Percentiles rank a stretch among this genome's conserved stretches.
Evolutionary conservation across 2,888 invertebrate species (phyloP).

Genomic region (Rhaphigaster nebulosa): DNA sequence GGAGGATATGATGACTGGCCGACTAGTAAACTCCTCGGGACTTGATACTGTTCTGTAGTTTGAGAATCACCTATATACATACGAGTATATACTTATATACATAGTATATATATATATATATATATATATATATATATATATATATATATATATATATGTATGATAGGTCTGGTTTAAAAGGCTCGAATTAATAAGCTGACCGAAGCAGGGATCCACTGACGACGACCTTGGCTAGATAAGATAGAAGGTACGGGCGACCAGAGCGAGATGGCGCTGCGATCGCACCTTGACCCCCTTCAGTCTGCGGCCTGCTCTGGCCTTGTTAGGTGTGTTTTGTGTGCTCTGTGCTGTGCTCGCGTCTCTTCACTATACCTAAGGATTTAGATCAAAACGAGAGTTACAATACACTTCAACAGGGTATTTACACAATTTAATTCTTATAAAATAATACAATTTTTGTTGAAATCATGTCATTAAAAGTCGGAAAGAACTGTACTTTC

Average conservation of each 20-base stretch:
- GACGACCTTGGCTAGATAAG: conserved; percentile 44
- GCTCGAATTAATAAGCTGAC: not conserved
- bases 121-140: no score
- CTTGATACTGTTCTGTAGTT: no score
- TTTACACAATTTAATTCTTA: not conserved
- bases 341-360: not conserved
- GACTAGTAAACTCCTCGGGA: no score
- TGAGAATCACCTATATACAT: no score
- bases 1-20: no score
- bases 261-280: not conserved
- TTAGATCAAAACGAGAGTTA: not conserved
- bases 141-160: no score
- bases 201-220: not conserved
- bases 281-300: conserved; percentile 49
- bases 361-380: not conserved
- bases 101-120: no score
- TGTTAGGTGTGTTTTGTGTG: not conserved
- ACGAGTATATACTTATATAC: no score
- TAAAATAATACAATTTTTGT: not conserved
- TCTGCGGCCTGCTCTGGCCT: conserved; percentile 3
- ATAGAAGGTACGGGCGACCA: not conserved
- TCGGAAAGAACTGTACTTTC: not conserved
- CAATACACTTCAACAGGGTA: not conserved
- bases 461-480: not conserved
- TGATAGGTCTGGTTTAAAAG: not conserved